phyloP scores from a whole-genome alignment of 1,140 invertebrate genomes.

The Aleiodes sp. region DNA sequence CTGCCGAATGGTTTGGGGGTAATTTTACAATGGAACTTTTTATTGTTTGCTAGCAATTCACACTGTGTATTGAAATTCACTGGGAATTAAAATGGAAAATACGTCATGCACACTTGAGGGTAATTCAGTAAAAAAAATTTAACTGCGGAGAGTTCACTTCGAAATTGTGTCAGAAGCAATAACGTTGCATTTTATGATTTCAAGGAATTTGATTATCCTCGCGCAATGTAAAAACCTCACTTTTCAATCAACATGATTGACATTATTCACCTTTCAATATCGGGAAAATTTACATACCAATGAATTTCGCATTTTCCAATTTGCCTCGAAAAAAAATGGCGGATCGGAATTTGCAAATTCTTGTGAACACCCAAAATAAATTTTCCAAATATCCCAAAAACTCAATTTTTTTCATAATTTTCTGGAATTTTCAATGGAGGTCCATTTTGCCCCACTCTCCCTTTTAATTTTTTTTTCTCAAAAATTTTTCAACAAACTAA shows the following conservation, averaged over 20 bases:
- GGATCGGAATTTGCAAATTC: no score
- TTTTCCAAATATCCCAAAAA: no score
- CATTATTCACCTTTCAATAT: no score
- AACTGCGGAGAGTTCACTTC: background rate
- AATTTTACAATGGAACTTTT: background rate
- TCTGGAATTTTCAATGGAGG: no score
- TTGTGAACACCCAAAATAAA: no score
- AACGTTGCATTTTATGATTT: background rate
- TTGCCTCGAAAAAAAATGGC: no score
- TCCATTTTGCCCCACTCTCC: no score
- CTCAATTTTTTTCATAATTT: no score
- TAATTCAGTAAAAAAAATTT: background rate
- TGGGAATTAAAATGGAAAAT: background rate
- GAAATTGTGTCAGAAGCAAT: background rate
- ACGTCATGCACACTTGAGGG: conserved; percentile 8
- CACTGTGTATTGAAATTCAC: background rate
- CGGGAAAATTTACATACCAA: no score
- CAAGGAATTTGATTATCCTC: background rate
- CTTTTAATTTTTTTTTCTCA: background rate
- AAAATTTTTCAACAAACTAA: background rate
- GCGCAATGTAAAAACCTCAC: background rate
- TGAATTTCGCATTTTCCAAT: no score
- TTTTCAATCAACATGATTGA: background rate
- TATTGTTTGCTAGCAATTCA: background rate
- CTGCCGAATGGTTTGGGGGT: background rate